Conservation (phyloP, 2,113 vertebrate genomes). For the Gallinago paraguaiae region DNA sequence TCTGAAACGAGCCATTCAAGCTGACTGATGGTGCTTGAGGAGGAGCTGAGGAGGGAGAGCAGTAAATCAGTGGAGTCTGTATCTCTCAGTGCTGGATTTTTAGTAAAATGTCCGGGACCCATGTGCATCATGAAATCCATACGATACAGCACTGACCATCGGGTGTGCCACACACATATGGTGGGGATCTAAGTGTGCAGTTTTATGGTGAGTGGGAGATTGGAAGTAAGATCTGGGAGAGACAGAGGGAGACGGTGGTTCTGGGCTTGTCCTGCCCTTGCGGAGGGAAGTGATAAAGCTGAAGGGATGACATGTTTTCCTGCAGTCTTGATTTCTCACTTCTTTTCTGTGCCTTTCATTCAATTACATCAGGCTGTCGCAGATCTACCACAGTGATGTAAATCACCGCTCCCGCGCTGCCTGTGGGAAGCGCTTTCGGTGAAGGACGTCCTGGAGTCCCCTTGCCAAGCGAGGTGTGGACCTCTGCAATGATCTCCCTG, state of each 20-base stretch:
- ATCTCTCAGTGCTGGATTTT: not conserved
- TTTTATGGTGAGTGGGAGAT: not conserved
- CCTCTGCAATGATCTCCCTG: not conserved
- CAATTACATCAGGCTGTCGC: not conserved
- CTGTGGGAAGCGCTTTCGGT: not conserved
- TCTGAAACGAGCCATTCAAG: not conserved
- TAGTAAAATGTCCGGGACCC: not conserved
- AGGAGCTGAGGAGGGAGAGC: not conserved
- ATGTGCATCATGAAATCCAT: not conserved
- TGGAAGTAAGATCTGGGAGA: not conserved
- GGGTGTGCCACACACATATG: fast-evolving
- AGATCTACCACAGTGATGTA: not conserved
- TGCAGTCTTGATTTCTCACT: not conserved
- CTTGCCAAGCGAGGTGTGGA: not conserved
- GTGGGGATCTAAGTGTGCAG: not conserved
- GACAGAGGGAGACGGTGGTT: not conserved
- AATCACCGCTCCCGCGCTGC: fast-evolving
- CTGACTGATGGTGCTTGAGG: not conserved
- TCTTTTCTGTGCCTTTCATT: not conserved
- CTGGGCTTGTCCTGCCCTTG: not conserved
- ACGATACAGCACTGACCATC: fast-evolving
- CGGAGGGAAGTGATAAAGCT: not conserved
- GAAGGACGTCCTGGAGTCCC: not conserved
- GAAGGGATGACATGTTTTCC: not conserved
- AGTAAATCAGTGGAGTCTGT: not conserved